phyloP scores from a whole-genome alignment of 1,140 invertebrate species.

The Magallana gigas region DNA sequence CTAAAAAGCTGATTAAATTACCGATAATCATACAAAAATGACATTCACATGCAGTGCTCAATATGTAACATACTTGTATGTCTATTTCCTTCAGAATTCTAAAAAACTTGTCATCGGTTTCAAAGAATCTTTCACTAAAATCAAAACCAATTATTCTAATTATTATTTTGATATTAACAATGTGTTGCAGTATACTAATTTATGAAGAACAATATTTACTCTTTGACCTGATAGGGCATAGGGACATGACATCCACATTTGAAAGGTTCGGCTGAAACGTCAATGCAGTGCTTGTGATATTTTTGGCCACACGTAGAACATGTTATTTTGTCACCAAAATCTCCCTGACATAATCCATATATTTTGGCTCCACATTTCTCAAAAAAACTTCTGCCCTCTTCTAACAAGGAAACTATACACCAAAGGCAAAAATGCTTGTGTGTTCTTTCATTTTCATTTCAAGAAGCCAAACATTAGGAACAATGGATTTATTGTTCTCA shows the following conservation, averaged over 20 bases:
- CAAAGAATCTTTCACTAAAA: background rate
- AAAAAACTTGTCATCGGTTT: background rate
- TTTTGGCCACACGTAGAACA: conserved; percentile 7
- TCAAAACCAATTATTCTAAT: background rate
- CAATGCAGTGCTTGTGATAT: conserved; percentile 8
- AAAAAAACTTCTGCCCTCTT: conserved; percentile 11
- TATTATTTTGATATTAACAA: background rate
- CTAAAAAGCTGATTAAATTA: too few species aligned
- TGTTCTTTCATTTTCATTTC: background rate
- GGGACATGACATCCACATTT: conserved; percentile 17
- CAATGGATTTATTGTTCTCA: background rate
- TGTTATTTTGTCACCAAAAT: background rate
- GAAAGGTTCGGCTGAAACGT: background rate
- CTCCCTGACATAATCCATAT: conserved; percentile 16
- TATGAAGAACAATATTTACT: background rate
- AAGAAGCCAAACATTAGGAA: background rate
- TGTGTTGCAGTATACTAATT: background rate
- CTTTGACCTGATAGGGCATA: conserved; percentile 4
- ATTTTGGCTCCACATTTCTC: conserved; percentile 14
- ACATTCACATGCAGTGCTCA: background rate
- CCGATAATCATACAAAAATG: too few species aligned
- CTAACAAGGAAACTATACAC: conserved; percentile 5
- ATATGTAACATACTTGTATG: background rate
- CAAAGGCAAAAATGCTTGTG: conserved; percentile 7
- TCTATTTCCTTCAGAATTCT: conserved; percentile 1